Conservation (phyloP, 2,888 invertebrate genomes). For the Calameuta filiformis region DNA sequence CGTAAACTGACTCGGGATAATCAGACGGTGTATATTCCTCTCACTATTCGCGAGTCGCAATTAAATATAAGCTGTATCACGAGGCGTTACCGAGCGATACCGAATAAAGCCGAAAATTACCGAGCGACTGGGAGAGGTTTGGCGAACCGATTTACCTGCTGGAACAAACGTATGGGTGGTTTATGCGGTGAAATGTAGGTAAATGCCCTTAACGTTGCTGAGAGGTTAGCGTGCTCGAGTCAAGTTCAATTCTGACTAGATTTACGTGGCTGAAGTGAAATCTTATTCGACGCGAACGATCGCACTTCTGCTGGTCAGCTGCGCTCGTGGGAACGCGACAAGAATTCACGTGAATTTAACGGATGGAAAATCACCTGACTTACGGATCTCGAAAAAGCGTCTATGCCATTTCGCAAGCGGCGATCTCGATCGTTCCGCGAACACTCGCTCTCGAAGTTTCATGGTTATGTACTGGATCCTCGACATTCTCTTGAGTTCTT, state of each 20-base stretch:
- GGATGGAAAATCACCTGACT: neutral
- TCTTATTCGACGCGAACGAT: neutral
- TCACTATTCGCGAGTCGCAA: neutral
- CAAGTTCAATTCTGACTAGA: neutral
- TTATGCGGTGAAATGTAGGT: neutral
- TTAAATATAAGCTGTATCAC: neutral
- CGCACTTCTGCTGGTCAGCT: neutral
- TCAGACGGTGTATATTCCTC: neutral
- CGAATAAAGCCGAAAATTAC: neutral
- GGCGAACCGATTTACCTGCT: neutral
- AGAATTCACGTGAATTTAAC: neutral
- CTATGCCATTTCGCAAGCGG: neutral
- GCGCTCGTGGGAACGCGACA: neutral
- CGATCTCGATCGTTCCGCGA: constrained; percentile 1
- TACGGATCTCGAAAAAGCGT: neutral
- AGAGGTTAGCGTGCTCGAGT: neutral
- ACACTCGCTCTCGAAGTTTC: neutral
- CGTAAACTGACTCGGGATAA: neutral
- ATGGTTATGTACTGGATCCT: neutral
- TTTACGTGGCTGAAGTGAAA: neutral
- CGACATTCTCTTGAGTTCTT: constrained; percentile 3
- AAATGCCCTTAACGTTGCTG: neutral
- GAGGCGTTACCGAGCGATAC: neutral
- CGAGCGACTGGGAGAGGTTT: neutral
- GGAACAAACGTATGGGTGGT: too few species aligned